phyloP scores from a whole-genome alignment of 2,113 vertebrate species.

The Amblyopsis rosae region DNA sequence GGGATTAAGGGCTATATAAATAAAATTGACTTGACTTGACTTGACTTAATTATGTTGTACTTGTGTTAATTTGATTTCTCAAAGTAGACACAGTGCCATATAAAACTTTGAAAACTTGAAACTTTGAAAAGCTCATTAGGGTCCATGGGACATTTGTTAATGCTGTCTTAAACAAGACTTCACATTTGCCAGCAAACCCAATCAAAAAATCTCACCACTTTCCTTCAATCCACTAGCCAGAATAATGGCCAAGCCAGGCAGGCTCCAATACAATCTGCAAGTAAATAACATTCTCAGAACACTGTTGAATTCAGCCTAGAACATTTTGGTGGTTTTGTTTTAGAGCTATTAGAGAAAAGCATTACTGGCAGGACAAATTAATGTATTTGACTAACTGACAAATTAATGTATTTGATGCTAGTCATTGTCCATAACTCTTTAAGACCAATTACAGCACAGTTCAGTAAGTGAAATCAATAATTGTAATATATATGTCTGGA shows the following conservation, averaged over 20 bases:
- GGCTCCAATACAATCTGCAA: background rate
- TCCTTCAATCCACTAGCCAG: background rate
- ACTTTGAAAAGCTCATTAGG: background rate
- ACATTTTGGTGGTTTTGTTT: background rate
- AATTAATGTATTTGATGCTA: background rate
- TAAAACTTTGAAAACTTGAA: no score
- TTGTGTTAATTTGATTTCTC: no score
- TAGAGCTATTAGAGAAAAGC: background rate
- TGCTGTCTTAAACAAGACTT: background rate
- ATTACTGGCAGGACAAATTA: background rate
- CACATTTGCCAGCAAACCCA: background rate
- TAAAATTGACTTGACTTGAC: no score
- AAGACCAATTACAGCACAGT: background rate
- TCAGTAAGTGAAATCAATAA: no score
- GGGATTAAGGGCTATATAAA: no score
- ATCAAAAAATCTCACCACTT: no score
- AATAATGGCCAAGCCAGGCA: background rate
- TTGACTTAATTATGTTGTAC: no score
- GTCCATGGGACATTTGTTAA: constrained; percentile 5
- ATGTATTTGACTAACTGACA: background rate
- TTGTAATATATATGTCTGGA: no score
- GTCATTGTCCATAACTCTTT: background rate
- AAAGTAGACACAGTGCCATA: no score
- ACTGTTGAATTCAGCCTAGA: background rate
- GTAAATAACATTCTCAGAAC: background rate